A percentile compares a stretch with the other conserved stretches of the same genome.
Evolutionary conservation across 2,888 invertebrate genomes (phyloP).

Genomic region (Apamea sordens): DNA sequence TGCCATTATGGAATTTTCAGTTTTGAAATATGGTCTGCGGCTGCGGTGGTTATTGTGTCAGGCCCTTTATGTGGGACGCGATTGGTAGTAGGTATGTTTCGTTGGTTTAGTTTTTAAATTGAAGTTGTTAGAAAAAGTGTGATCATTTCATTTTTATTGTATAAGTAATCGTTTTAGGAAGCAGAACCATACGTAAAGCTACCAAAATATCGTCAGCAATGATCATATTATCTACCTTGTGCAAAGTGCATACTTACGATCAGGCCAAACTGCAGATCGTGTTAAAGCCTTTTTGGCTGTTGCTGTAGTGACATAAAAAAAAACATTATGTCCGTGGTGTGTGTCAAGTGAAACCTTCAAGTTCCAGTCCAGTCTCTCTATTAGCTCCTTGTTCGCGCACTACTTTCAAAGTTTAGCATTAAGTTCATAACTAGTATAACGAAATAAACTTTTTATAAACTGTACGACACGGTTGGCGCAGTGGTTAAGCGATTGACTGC

Average conservation of each 20-base stretch:
- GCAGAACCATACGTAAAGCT: not conserved
- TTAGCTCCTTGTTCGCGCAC: no score
- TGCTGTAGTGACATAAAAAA: no score
- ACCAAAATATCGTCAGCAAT: not conserved
- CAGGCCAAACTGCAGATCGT: not conserved
- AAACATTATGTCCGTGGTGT: no score
- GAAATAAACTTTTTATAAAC: no score
- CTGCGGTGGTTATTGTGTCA: conserved; percentile 18
- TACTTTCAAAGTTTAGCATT: no score
- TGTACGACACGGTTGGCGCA: no score
- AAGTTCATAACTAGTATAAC: no score
- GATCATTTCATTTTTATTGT: not conserved
- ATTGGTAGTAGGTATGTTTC: not conserved
- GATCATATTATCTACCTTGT: not conserved
- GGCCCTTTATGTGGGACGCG: not conserved
- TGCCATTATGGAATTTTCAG: conserved; percentile 74
- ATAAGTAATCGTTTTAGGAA: not conserved
- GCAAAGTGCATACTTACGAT: not conserved
- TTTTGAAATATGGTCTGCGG: conserved; percentile 58
- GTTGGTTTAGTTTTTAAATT: not conserved
- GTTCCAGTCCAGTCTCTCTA: no score
- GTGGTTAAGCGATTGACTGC: no score
- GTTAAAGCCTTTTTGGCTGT: not conserved
- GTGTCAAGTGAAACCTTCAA: no score
- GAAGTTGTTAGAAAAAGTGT: not conserved